phyloP scores from a whole-genome alignment of 1,140 invertebrate genomes.

The Sinonovacula constricta region DNA sequence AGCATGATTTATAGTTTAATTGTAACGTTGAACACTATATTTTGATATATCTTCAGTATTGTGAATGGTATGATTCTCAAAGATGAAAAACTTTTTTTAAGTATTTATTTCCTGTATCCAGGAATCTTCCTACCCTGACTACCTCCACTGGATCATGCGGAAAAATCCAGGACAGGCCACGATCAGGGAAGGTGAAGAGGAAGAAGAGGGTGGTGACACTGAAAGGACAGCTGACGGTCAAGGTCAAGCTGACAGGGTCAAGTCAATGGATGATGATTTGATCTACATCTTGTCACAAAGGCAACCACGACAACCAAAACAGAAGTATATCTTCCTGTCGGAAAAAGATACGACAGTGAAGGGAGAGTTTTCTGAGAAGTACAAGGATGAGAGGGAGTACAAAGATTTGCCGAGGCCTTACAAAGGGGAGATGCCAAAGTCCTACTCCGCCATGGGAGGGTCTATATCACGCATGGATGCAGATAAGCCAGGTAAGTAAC shows the following conservation, averaged over 20 bases:
- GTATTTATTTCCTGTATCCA: too few species aligned
- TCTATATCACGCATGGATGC: slow-evolving; percentile 32
- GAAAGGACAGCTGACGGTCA: neutral
- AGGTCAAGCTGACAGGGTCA: neutral
- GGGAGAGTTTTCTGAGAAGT: slow-evolving; percentile 48
- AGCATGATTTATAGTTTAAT: too few species aligned
- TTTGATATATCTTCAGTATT: too few species aligned
- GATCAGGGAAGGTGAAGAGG: neutral
- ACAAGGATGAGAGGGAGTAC: slow-evolving; percentile 41
- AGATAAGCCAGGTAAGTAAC: slow-evolving; percentile 21
- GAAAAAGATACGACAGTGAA: slow-evolving; percentile 50
- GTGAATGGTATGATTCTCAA: too few species aligned
- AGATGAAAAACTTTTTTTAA: too few species aligned
- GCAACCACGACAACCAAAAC: slow-evolving; percentile 18
- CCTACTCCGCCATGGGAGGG: slow-evolving; percentile 32
- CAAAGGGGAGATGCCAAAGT: slow-evolving; percentile 21
- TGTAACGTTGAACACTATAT: too few species aligned
- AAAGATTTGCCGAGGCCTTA: slow-evolving; percentile 41
- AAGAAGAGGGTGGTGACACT: slow-evolving; percentile 1
- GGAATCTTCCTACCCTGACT: slow-evolving; percentile 31
- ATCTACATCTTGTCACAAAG: slow-evolving; percentile 2
- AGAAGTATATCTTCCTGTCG: slow-evolving; percentile 49
- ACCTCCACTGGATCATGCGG: slow-evolving; percentile 10
- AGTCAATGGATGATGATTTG: slow-evolving; percentile 29
- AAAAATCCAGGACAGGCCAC: neutral